Evolutionary conservation across 2,797 vertebrate genomes (phyloP), one percentile per base, ranked within the genome.

Genomic region (Parambassis ranga): DNA sequence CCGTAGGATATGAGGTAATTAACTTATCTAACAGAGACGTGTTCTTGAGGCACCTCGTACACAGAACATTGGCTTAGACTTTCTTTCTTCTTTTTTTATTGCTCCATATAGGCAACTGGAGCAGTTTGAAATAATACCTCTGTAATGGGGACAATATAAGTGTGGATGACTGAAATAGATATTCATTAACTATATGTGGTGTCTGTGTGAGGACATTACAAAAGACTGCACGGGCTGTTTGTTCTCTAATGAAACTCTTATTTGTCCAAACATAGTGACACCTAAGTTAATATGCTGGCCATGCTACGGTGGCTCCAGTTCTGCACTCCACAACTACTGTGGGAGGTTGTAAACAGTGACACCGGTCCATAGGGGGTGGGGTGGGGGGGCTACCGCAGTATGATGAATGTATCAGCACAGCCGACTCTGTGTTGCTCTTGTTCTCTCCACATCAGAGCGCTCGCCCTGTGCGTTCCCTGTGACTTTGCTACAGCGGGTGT

Each of bases 361-460:
- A 79, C 56, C 4, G 28, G 73, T 74, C 74, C 49, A 19, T 27
- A n/a, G 38, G 22, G 56, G 9, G 11, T 1, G 5, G 3, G 4
- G n/a, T n/a, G 7, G 9, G 31, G 63, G 46, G 33, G 47, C 22
- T 44, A 59, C 57, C 28, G 28, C 78, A 83, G 72, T 79, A 85
- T 89, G 87, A 87, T 85, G 78, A 87, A 89, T 89, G 86, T 79
- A 78, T 87, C 77, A 82, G 85, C 71, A 71, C 69, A 79, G 79
- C 66, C 49, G 38, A 76, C 81, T 88, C 75, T 48, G 71, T 88
- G 82, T 88, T 83, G 68, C 70, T 81, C 86, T 82, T 79, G 84
- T 84, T 85, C 82, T 88, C 81, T 81, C 81, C 84, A 89, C 89
- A 86, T 82, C 71, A 80, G n/a, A 81, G 82, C 63, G 57, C 77